Percentiles rank a stretch among this genome's conserved stretches.
Evolutionary conservation across 2,113 vertebrate genomes (phyloP).

Genomic region (crab-eating macaque (Macaca fascicularis)): DNA sequence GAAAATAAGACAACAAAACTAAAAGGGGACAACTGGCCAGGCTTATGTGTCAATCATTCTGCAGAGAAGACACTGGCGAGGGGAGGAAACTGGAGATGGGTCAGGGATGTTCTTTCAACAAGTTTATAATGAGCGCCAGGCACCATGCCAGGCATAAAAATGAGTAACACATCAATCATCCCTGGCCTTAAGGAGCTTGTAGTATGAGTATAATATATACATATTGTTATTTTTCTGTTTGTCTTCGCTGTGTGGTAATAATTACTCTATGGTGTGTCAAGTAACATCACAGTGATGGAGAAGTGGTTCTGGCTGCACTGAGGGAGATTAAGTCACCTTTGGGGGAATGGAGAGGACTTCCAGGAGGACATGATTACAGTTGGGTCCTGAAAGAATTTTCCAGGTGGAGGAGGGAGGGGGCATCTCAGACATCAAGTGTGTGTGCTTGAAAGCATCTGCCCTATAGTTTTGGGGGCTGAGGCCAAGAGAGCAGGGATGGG

Average conservation of each 20-base stretch:
- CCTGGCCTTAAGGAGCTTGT: background rate
- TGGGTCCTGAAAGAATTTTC: background rate
- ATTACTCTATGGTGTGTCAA: background rate
- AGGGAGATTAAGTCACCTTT: background rate
- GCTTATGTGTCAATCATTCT: background rate
- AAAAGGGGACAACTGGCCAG: background rate
- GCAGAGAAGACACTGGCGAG: background rate
- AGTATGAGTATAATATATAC: background rate
- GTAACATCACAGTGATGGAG: background rate
- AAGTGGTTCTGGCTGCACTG: background rate
- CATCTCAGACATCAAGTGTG: background rate
- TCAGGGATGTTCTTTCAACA: background rate
- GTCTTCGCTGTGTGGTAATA: background rate
- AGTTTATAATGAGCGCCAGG: background rate
- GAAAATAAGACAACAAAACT: background rate
- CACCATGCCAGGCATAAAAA: background rate
- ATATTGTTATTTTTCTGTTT: background rate
- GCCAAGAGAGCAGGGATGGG: background rate
- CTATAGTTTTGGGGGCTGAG: background rate
- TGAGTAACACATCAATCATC: accelerated
- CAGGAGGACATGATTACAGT: background rate
- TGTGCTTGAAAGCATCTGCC: background rate
- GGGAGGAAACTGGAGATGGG: accelerated
- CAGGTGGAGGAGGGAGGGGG: background rate
- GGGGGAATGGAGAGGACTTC: background rate